Evolutionary conservation across 2,888 invertebrate genomes (phyloP).

Genomic region (Aphrophora alni): DNA sequence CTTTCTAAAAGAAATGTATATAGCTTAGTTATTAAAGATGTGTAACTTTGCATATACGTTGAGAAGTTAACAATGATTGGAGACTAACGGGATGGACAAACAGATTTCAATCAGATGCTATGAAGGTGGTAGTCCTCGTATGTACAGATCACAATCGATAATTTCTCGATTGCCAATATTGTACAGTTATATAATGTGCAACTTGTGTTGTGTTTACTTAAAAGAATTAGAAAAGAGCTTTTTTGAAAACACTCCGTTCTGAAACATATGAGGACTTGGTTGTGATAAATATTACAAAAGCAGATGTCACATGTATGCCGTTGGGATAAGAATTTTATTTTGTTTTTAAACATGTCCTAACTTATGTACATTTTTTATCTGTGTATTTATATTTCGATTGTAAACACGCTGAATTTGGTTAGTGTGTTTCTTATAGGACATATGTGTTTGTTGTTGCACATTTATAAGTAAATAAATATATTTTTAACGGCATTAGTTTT

Average conservation of each 20-base stretch:
- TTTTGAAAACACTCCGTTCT: constrained; percentile 85
- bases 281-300: neutral
- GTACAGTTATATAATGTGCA: constrained; percentile 58
- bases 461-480: neutral
- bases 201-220: constrained; percentile 89
- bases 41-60: neutral
- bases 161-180: neutral
- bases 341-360: too few relatives aligned
- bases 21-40: neutral
- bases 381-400: neutral
- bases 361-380: neutral
- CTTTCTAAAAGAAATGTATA: neutral
- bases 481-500: neutral
- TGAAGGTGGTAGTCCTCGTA: neutral
- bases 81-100: neutral
- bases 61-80: too few relatives aligned
- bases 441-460: neutral
- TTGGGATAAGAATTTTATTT: too few relatives aligned
- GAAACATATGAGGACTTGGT: neutral
- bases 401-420: neutral
- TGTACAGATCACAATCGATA: neutral
- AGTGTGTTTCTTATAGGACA: neutral
- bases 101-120: neutral
- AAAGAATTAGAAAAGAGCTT: constrained; percentile 88
- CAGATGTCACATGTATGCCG: too few relatives aligned